phyloP scores from a whole-genome alignment of 2,113 vertebrate species.

The Rutilus rutilus region DNA sequence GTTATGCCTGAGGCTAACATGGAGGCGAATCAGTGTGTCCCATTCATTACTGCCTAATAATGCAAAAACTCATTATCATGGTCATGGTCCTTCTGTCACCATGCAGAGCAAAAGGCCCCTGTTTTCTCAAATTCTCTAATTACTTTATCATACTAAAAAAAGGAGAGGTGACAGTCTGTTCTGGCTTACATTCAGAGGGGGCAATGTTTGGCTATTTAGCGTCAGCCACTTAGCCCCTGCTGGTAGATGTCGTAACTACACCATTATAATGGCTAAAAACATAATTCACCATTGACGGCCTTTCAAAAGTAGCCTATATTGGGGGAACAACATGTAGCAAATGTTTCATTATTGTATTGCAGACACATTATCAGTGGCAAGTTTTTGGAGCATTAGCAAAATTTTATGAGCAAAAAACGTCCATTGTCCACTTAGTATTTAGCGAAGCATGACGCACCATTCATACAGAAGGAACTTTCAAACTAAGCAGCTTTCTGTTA shows the following conservation, averaged over 20 bases:
- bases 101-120: conserved; percentile 31
- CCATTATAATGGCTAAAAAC: background rate
- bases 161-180: conserved; percentile 19
- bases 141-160: conserved; percentile 30
- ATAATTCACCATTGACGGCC: background rate
- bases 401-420: no score
- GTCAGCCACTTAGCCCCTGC: background rate
- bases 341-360: background rate
- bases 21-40: conserved; percentile 21
- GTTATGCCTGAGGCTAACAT: conserved; percentile 36
- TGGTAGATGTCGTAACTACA: background rate
- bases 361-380: background rate
- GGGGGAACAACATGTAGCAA: background rate
- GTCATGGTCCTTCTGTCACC: conserved; percentile 46
- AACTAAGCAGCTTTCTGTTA: background rate
- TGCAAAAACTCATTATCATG: conserved; percentile 47
- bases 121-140: conserved; percentile 50
- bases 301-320: background rate
- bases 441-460: background rate
- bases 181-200: background rate
- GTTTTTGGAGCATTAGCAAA: no score
- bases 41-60: conserved; percentile 50
- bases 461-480: background rate
- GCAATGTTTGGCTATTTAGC: background rate
- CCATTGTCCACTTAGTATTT: background rate